Conservation (phyloP, 2,797 vertebrate species). For the Gambusia yucatana region DNA sequence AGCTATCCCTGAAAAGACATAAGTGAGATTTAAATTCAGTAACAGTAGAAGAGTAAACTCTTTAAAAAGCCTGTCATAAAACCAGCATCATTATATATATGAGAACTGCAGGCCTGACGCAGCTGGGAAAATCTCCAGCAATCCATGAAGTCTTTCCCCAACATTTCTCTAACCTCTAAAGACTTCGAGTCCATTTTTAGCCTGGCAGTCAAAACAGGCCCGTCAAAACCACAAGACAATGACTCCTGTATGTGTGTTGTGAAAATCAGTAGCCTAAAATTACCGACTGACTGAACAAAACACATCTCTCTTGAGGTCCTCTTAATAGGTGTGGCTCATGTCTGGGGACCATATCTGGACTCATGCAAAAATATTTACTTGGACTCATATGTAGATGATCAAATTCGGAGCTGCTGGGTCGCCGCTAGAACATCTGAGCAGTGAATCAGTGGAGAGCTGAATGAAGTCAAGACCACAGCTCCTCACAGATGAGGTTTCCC, state of each 20-base stretch:
- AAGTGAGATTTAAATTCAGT: conserved; percentile 17
- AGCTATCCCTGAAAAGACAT: conserved; percentile 72
- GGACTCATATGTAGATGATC: conserved; percentile 1
- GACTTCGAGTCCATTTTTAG: conserved; percentile 59
- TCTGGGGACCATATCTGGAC: neutral
- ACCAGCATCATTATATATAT: conserved; percentile 20
- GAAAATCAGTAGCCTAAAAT: conserved; percentile 45
- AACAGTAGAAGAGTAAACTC: conserved; percentile 9
- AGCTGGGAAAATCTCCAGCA: conserved; percentile 46
- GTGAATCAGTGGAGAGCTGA: conserved; percentile 28
- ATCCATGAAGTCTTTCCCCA: conserved; percentile 60
- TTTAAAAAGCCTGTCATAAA: neutral
- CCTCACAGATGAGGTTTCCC: conserved; percentile 43
- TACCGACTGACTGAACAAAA: conserved; percentile 26
- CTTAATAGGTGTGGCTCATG: conserved; percentile 4
- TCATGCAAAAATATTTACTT: neutral
- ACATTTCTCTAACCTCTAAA: conserved; percentile 60
- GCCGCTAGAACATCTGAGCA: conserved; percentile 6
- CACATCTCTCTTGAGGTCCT: conserved; percentile 26
- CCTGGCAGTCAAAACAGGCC: conserved; percentile 46
- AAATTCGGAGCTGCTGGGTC: conserved; percentile 16
- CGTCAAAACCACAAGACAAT: conserved; percentile 51
- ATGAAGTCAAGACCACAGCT: conserved; percentile 32
- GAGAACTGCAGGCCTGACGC: conserved; percentile 23
- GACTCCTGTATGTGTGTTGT: conserved; percentile 41